Base-by-base conservation (phyloP, 2,797 vertebrate genomes). In the Microchirus variegatus region DNA sequence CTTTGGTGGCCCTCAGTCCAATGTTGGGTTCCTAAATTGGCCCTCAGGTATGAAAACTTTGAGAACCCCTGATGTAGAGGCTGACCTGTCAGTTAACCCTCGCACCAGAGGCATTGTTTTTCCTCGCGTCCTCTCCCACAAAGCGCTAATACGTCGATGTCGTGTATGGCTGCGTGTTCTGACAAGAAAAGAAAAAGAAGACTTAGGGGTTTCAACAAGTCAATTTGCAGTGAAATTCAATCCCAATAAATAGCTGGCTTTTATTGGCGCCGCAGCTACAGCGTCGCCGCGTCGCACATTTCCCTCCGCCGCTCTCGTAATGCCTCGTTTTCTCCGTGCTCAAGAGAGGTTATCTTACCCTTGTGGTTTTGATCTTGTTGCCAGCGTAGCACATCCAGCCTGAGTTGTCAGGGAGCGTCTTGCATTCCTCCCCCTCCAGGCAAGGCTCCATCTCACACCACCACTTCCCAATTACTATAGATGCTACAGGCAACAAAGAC, bases 371-470 rank as follows among this genome's bases (percentile, higher is more conserved):
- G 92, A 99, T 97, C 94, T 99, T 99, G 94, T 99, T 99, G 90
- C 96, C 98, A 37, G 97, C 97, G 0, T 97, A 97, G 74, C 98
- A 99, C 97, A 99, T 99, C 98, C 98, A 99, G 85, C 98, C 98
- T 1, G 98, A 99, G 91, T 99, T 99, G 87, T 99, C 98, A 72
- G 98, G 98, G 59, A 99, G 93, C 0, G 98, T 99, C 93, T 99
- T 99, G 91, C 98, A 99, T 84, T 99, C 98, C 78, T 99, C 98
- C 82, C 96, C 98, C 89, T 99, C 98, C 91, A 99, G 93, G 91
- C 98, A 99, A 67, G 98, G 98, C 86, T 99, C 97, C 98, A 99
- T 99, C 94, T 99, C 98, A 88, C 98, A 99, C 98, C 98, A 99
- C 98, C 98, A 99, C 82, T 96, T 99, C 75, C 97, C 97, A 88